Conservation (phyloP, 1,140 invertebrate species). For the Drosophila nebulosa region DNA sequence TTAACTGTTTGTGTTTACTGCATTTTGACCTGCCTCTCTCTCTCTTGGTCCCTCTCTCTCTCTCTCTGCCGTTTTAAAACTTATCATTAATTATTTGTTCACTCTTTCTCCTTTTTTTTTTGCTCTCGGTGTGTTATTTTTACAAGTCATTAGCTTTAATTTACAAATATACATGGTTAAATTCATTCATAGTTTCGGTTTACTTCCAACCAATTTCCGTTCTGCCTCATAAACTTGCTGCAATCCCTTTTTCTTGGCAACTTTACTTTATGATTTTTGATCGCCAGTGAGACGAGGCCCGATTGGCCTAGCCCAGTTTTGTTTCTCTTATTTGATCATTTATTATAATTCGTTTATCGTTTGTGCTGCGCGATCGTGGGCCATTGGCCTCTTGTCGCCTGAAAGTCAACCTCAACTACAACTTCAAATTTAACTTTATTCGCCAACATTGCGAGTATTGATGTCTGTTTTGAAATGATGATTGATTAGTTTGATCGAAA, state of each 20-base stretch:
- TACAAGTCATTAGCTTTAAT: conserved; percentile 79
- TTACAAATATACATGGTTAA: conserved; percentile 55
- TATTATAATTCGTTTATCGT: conserved; percentile 28
- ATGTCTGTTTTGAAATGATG: conserved; percentile 53
- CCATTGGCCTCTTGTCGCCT: conserved; percentile 27
- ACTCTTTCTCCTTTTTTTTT: neutral
- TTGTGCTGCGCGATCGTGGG: conserved; percentile 14
- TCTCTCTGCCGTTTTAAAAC: conserved; percentile 25
- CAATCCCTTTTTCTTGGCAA: neutral
- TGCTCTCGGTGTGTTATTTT: conserved; percentile 48
- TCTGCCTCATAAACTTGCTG: conserved; percentile 45
- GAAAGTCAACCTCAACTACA: too few species aligned
- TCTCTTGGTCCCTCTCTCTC: neutral
- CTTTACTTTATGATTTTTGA: conserved; percentile 14
- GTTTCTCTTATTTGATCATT: conserved; percentile 11
- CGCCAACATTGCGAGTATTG: conserved; percentile 32
- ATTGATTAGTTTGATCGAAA: conserved; percentile 70
- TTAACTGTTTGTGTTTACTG: conserved; percentile 69
- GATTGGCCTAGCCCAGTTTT: conserved; percentile 8
- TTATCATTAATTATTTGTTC: conserved; percentile 22
- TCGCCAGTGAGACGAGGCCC: neutral
- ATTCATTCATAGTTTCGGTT: conserved; percentile 63
- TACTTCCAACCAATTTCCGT: conserved; percentile 9
- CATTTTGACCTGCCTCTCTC: conserved; percentile 53
- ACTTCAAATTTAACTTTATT: conserved; percentile 19